A percentile compares a stretch with the other conserved stretches of the same genome.
Evolutionary conservation across 2,888 invertebrate species (phyloP).

Genomic region (Coelogynopora nodosa): DNA sequence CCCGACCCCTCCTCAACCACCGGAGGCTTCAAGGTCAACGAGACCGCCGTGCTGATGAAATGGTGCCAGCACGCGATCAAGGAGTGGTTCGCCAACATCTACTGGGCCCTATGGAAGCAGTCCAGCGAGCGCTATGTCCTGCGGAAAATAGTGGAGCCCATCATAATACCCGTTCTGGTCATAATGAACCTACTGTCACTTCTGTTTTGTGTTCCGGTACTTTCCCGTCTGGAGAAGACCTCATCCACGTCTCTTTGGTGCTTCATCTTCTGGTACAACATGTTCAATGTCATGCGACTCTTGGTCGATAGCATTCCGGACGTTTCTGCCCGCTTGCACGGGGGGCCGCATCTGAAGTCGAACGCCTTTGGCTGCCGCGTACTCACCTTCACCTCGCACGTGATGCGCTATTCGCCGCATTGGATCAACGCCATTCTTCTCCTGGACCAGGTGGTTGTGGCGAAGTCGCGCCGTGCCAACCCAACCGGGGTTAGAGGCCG

Average conservation of each 20-base stretch:
- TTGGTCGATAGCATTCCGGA: not conserved
- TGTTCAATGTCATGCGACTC: not conserved
- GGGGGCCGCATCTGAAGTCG: not conserved
- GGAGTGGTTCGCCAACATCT: not conserved
- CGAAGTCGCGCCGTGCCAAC: not conserved
- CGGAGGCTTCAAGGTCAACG: not conserved
- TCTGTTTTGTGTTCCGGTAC: not conserved
- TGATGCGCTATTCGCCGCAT: not conserved
- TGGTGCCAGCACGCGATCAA: not conserved
- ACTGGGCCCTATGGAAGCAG: not conserved
- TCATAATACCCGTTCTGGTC: not conserved
- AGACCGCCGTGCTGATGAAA: not conserved
- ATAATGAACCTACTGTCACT: not conserved
- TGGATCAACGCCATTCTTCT: not conserved
- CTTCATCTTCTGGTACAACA: not conserved
- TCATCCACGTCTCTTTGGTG: not conserved
- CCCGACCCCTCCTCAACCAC: not conserved
- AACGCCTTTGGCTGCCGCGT: not conserved
- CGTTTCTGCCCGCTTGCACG: not conserved
- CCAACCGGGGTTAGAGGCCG: not conserved
- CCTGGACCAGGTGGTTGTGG: not conserved
- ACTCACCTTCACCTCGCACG: not conserved
- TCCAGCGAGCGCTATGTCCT: not conserved
- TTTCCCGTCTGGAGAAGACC: not conserved
- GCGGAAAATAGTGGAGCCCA: not conserved